Evolutionary conservation across 2,113 vertebrate genomes (phyloP).

Genomic region (Rhineura floridana): DNA sequence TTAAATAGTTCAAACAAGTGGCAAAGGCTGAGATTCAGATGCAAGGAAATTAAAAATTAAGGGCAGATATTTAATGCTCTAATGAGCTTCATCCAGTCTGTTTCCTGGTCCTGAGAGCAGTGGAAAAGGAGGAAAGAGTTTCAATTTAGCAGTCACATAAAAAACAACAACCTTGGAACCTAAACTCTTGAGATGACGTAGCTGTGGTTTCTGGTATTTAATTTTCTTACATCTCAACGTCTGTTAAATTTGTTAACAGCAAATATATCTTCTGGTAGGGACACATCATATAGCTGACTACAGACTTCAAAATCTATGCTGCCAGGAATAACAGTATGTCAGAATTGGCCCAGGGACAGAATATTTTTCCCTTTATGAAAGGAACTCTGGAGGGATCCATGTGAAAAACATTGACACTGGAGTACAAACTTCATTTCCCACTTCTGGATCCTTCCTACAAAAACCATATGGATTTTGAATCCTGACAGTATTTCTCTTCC

Average conservation of each 20-base stretch:
- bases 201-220: neutral
- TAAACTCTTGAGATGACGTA: neutral
- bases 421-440: neutral
- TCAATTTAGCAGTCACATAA: neutral
- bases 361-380: neutral
- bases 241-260: slow-evolving; percentile 10
- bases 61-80: neutral
- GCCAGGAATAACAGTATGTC: neutral
- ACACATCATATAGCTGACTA: slow-evolving; percentile 1
- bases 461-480: neutral
- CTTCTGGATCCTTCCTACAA: neutral
- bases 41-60: slow-evolving; percentile 5
- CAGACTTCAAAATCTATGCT: neutral
- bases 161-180: neutral
- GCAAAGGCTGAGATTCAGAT: neutral
- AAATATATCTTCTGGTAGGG: neutral
- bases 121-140: neutral
- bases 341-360: slow-evolving; percentile 9
- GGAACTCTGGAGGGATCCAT: neutral
- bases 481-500: too few species aligned
- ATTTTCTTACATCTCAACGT: neutral
- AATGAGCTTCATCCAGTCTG: neutral
- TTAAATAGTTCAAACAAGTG: neutral
- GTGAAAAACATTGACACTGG: neutral
- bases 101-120: slow-evolving; percentile 6